phyloP scores from a whole-genome alignment of 2,888 invertebrate genomes.

The Acrocyrtus sp. region DNA sequence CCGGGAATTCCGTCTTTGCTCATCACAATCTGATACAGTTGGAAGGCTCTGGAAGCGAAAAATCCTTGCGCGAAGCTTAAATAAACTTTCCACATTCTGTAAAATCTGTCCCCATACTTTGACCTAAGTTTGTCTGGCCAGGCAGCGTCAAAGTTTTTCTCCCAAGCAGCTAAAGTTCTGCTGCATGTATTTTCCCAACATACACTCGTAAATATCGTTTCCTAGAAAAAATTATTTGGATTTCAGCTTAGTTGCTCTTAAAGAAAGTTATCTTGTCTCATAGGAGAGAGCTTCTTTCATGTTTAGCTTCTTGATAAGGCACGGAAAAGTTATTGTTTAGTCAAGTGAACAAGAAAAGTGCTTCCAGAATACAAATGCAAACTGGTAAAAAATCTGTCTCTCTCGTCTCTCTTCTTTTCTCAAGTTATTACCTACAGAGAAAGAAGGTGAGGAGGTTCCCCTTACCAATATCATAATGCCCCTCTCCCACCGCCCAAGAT shows the following conservation, averaged over 20 bases:
- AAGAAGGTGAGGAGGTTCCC: neutral
- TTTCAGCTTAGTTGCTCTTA: too few species aligned
- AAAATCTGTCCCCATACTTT: constrained; percentile 55
- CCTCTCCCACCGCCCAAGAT: constrained; percentile 51
- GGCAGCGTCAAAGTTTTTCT: constrained; percentile 52
- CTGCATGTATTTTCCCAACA: constrained; percentile 57
- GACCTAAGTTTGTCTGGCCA: constrained; percentile 51
- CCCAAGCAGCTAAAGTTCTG: constrained; percentile 55
- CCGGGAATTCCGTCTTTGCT: constrained; percentile 51
- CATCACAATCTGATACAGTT: constrained; percentile 50
- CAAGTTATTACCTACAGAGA: neutral
- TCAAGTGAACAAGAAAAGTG: too few species aligned
- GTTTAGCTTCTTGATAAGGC: too few species aligned
- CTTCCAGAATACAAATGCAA: constrained; percentile 16
- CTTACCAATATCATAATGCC: constrained; percentile 57
- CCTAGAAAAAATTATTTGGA: too few species aligned
- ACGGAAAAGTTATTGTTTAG: too few species aligned
- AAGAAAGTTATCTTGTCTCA: too few species aligned
- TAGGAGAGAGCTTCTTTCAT: too few species aligned
- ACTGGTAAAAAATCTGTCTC: neutral
- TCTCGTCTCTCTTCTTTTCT: neutral
- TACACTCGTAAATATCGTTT: constrained; percentile 52
- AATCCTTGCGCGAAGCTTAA: constrained; percentile 43
- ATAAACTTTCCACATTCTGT: constrained; percentile 58
- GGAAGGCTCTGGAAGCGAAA: constrained; percentile 45